phyloP scores from a whole-genome alignment of 2,888 invertebrate species.

The Ellobium chinense region DNA sequence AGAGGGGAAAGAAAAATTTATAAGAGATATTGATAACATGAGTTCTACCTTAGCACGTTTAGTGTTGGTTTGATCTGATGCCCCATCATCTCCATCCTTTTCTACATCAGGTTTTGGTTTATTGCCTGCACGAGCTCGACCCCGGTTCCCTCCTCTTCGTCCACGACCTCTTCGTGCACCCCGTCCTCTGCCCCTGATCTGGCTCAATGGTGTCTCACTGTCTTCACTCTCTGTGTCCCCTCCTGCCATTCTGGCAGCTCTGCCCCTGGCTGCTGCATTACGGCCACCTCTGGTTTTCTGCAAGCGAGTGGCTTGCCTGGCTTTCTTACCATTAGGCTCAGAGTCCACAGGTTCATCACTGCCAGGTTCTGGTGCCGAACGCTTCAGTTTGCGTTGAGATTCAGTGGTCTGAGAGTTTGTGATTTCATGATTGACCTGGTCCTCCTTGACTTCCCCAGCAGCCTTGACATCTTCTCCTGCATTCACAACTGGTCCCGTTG shows the following conservation, averaged over 20 bases:
- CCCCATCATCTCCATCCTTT: constrained; percentile 19
- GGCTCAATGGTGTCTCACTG: constrained; percentile 36
- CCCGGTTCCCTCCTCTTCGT: neutral
- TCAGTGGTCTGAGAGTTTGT: neutral
- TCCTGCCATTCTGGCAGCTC: constrained; percentile 3
- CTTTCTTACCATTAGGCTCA: constrained; percentile 48
- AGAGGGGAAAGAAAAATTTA: neutral
- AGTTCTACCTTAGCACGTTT: constrained; percentile 36
- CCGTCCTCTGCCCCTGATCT: constrained; percentile 23
- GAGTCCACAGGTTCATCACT: constrained; percentile 44
- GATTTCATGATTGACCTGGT: neutral
- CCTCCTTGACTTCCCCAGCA: neutral
- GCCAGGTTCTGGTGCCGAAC: constrained; percentile 44
- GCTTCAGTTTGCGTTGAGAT: constrained; percentile 34
- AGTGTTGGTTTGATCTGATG: neutral
- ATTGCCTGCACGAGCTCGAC: neutral
- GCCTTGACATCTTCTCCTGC: neutral
- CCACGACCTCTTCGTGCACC: neutral
- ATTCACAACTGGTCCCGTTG: too few relatives aligned
- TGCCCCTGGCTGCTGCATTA: constrained; percentile 34
- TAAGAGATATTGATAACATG: neutral
- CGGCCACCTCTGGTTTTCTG: constrained; percentile 36
- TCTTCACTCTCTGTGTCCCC: constrained; percentile 40
- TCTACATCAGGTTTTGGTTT: neutral
- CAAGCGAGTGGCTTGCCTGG: constrained; percentile 33